Evolutionary conservation across 2,797 vertebrate genomes (phyloP), one percentile per base, ranked within the genome.

Genomic region (Neosilurus hyrtlii): DNA sequence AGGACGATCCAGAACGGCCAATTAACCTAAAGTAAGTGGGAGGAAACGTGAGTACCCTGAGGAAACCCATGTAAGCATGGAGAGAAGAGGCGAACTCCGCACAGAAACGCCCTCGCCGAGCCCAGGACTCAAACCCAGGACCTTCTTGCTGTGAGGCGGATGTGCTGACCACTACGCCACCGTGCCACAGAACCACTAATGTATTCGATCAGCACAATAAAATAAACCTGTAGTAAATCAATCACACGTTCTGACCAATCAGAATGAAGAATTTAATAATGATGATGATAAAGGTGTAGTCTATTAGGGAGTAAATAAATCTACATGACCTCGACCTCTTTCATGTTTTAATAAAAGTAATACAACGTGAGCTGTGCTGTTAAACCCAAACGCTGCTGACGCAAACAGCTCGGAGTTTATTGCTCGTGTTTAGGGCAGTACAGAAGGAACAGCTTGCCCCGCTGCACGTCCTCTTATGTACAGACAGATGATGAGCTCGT

Each of bases 371-470:
- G 62, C 11, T 9, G 16, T 49, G 52, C 9, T 14, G n/a, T 71
- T 54, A 63, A 74, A 76, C 16, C 70, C 30, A 49, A 68, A 59
- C 26, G 54, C 78, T 62, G 63, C 83, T 16, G 43, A 56, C 12
- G 30, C 30, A 7, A 75, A 75, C 73, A 75, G 66, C 26, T 79
- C 30, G 0, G 57, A 75, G 51, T 84, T 84, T 84, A 81, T 85
- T 85, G 83, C 79, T 85, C 30, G 8, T 37, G 56, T 84, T 78
- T 71, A 9, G 26, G 77, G 65, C 43, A 11, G 22, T 18, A 52
- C 71, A 76, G 78, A 15, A 18, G 66, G 26, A 14, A 63, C 63
- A 62, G 10, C 2, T 15, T 49, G 67, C 43, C 35, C 11, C 35
- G 43, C 43, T 35, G 68, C 57, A 49, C n/a, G 3, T 54, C n/a